Conservation (phyloP, 2,888 invertebrate genomes). For the Prenolepis imparis region DNA sequence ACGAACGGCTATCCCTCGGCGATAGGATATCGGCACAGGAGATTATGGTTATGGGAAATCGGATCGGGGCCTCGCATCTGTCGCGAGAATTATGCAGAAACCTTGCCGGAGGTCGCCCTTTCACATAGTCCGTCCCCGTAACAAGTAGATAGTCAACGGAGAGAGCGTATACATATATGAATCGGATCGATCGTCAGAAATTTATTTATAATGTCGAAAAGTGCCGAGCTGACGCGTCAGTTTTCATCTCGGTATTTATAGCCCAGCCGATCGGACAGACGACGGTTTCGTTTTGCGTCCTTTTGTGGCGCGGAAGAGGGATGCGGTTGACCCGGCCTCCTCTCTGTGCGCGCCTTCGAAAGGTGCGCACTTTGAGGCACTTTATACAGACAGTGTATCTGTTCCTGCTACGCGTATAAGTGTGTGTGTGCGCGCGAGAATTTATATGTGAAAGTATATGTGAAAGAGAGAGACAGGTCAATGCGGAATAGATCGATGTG, state of each 20-base stretch:
- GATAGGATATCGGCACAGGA: not conserved
- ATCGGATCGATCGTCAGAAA: conserved; percentile 17
- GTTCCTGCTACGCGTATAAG: not conserved
- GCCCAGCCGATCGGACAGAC: conserved; percentile 4
- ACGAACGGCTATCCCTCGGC: not conserved
- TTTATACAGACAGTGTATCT: conserved; percentile 66
- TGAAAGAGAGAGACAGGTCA: conserved; percentile 70
- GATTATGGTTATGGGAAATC: not conserved
- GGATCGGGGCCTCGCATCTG: conserved; percentile 12
- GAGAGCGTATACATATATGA: not conserved
- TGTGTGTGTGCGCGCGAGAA: not conserved
- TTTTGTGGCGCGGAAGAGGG: conserved; percentile 70
- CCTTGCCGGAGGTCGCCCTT: conserved; percentile 20
- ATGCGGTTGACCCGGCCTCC: conserved; percentile 74
- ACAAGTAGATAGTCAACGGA: conserved; percentile 37
- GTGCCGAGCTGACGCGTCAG: conserved; percentile 40
- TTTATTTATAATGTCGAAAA: conserved; percentile 70
- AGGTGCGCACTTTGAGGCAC: conserved; percentile 78
- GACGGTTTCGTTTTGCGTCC: conserved; percentile 66
- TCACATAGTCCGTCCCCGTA: not conserved
- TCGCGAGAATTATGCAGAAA: conserved; percentile 32
- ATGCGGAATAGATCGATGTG: conserved; percentile 79
- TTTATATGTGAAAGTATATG: not conserved
- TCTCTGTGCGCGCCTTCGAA: conserved; percentile 67
- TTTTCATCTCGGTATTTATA: conserved; percentile 66